Base-by-base conservation (phyloP, 92 coral and sea anemone species). In the Heliopora coerulea region DNA sequence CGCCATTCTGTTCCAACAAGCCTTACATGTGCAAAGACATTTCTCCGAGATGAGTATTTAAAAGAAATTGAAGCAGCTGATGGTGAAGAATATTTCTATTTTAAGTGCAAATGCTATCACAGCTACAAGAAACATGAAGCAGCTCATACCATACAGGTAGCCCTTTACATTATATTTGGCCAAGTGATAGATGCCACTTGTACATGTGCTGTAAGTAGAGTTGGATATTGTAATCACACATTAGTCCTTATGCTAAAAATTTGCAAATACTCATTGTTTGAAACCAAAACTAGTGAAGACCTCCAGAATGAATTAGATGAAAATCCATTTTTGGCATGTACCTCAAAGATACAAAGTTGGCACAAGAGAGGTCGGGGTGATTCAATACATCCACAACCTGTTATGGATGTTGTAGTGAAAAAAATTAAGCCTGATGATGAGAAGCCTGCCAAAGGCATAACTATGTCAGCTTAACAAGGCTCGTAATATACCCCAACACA, bases 21-120 rank as follows among this genome's bases (percentile, higher is more conserved):
- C n/a, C n/a, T n/a, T n/a, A n/a, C n/a, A n/a, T n/a, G n/a, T n/a
- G 85, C 85, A 29, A 86, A 86, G 56, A 79, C 90, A 31, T 79
- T 86, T 63, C 83, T 86, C 24, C 87, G 79, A 0, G 87, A 83
- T 48, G 80, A 86, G 58, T 66, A 86, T 69, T 68, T 86, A 20
- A 74, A 75, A 42, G 85, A 86, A 30, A 15, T 82, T 49, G 11
- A 9, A 24, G 72, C 78, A 18, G 62, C 86, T 30, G 65, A 85
- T 59, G 85, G 80, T 56, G 54, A 54, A 10, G 29, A 68, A 17
- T 39, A 33, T 49, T 77, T 62, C 67, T 82, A 12, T 50, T 76
- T 81, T 59, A 61, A 85, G 65, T 68, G 56, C 48, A 33, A 62
- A 46, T 41, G 54, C 74, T 31, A 39, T 31, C 74, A 39, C 59